Conservation (phyloP, 2,888 invertebrate species). For the Zygaena filipendulae region DNA sequence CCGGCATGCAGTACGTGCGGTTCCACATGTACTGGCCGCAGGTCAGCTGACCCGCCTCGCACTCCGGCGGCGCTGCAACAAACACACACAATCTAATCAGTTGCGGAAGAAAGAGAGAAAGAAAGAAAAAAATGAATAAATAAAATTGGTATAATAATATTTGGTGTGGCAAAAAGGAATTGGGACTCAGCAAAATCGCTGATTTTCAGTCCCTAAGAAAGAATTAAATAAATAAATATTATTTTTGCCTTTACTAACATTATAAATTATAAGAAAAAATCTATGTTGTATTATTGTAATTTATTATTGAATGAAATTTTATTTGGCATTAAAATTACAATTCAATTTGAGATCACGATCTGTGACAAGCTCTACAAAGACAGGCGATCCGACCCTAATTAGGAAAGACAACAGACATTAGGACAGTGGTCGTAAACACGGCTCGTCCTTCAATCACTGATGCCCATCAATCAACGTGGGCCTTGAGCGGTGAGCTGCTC, state of each 20-base stretch:
- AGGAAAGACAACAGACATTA: too few species aligned
- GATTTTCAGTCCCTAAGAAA: neutral
- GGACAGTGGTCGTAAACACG: constrained; percentile 15
- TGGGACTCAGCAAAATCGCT: neutral
- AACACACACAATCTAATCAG: constrained; percentile 18
- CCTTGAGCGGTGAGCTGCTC: too few species aligned
- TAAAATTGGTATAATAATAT: neutral
- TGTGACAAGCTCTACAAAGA: too few species aligned
- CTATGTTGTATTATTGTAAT: too few species aligned
- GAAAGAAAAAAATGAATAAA: neutral
- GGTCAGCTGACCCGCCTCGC: constrained; percentile 89
- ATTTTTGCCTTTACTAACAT: too few species aligned
- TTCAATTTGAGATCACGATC: too few species aligned
- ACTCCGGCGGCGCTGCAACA: constrained; percentile 89
- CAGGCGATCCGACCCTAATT: too few species aligned
- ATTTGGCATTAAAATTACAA: too few species aligned
- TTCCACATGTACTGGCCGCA: constrained; percentile 96
- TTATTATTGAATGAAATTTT: too few species aligned
- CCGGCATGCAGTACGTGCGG: constrained; percentile 94
- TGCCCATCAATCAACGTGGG: constrained; percentile 16
- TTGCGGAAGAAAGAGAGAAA: constrained; percentile 1
- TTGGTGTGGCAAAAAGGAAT: too few species aligned
- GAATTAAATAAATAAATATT: too few species aligned
- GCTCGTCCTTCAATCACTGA: constrained; percentile 15
- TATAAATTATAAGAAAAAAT: too few species aligned